Percentiles rank a stretch among this genome's conserved stretches.
phyloP scores from a whole-genome alignment of 2,113 vertebrate genomes.

The Paramisgurnus dabryanus region DNA sequence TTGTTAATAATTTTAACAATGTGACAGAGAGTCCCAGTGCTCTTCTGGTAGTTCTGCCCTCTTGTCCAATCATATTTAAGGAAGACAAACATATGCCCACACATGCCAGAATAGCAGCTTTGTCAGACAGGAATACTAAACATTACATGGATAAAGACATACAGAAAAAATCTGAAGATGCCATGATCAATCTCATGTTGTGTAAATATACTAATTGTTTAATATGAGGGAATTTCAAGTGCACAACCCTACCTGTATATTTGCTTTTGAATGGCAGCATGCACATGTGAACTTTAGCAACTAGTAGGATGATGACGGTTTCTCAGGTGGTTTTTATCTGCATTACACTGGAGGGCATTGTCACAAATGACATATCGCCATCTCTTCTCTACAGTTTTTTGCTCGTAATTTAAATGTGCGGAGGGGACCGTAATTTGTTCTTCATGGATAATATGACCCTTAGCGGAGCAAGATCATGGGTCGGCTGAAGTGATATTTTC shows the following conservation, averaged over 20 bases:
- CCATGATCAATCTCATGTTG: not conserved
- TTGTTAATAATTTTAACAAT: too few relatives aligned
- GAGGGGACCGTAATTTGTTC: slow-evolving; percentile 57
- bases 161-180: not conserved
- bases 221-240: not conserved
- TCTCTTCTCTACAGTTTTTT: slow-evolving; percentile 42
- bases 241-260: slow-evolving; percentile 32
- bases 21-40: too few relatives aligned
- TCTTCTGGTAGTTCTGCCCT: too few relatives aligned
- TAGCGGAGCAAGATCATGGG: slow-evolving; percentile 57
- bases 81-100: not conserved
- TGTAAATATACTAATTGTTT: slow-evolving; percentile 23
- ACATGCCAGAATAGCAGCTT: too few relatives aligned
- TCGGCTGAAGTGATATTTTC: slow-evolving; percentile 60
- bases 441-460: slow-evolving; percentile 59
- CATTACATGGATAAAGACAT: too few relatives aligned
- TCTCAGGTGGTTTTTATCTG: slow-evolving; percentile 50
- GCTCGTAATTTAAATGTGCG: slow-evolving; percentile 54
- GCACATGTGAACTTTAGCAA: slow-evolving; percentile 47
- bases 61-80: too few relatives aligned
- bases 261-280: slow-evolving; percentile 42
- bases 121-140: too few relatives aligned
- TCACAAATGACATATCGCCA: slow-evolving; percentile 56
- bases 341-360: slow-evolving; percentile 55
- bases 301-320: slow-evolving; percentile 42